Base-by-base conservation (phyloP, 2,797 vertebrate genomes). In the Pseudochirops corinnae region DNA sequence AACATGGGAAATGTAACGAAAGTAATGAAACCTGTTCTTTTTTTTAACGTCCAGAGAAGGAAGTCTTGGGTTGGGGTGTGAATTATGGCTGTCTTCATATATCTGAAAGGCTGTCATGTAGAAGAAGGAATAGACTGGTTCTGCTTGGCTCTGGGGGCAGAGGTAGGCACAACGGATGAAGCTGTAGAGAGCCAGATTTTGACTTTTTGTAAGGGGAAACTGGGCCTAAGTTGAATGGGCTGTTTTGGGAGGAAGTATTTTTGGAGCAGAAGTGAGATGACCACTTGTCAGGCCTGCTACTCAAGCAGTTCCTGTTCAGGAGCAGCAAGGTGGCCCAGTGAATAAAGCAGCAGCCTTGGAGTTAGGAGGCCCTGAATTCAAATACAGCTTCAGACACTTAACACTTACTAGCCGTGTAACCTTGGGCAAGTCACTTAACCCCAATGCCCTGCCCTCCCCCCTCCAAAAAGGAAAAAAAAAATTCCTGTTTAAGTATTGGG, bases 21-120 rank as follows among this genome's bases (percentile, higher is more conserved):
- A 95, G 82, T 7, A 13, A 58, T 12, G 31, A 53, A 26, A 55
- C 53, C 82, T 94, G 31, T 93, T 92, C 56, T 95, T 94, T 67
- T 92, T 91, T 67, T 96, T 94, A 57, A 74, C 14, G 67, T 16
- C n/a, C n/a, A 39, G 67, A 39, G 14, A 74, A 74, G 67, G 33
- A 74, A 55, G 92, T 93, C 91, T n/a, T 3, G 1, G 39, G 46
- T 93, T n/a, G 62, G 92, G 82, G 74, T 26, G 93, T 52, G 3
- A 92, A 74, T 12, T 11, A 3, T 11, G n/a, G 16, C 92, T 33
- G 50, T 18, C 2, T 46, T 82, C 67, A 24, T 46, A 24, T 46
- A 46, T 24, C 1, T 82, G 67, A 82, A 82, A 9, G 7, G 7
- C 67, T 82, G 39, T 46, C n/a, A 24, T 82, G 3, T 46, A 2